These are phyloP conservation scores for Leucania comma DNA, from an alignment of 2,888 invertebrate genomes.

Conservation along the genomic window DNA sequence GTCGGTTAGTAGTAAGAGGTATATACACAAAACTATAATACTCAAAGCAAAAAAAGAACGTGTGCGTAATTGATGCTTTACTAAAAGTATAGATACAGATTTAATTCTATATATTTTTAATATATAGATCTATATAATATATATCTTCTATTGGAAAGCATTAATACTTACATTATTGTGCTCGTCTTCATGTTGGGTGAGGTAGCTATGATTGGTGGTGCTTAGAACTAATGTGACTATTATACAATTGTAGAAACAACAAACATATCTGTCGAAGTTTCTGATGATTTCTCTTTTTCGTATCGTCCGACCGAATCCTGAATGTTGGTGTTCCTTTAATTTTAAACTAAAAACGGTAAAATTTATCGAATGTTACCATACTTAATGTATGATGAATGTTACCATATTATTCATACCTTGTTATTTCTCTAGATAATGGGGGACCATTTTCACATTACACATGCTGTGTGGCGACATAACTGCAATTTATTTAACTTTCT, in stretches of 20 bases:
- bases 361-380: not conserved
- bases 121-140: too few relatives aligned
- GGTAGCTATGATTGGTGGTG: constrained; percentile 10
- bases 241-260: constrained; percentile 11
- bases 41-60: not conserved
- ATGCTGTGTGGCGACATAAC: not conserved
- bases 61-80: not conserved
- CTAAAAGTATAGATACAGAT: not conserved
- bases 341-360: not conserved
- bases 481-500: too few relatives aligned
- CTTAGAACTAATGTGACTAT: constrained; percentile 9
- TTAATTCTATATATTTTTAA: too few relatives aligned
- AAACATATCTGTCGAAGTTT: constrained; percentile 11
- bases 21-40: not conserved
- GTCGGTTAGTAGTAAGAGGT: not conserved
- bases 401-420: not conserved
- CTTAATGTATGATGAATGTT: too few relatives aligned
- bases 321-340: not conserved
- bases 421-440: too few relatives aligned
- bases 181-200: not conserved
- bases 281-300: not conserved
- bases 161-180: constrained; percentile 32
- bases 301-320: constrained; percentile 22
- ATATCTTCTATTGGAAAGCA: not conserved
- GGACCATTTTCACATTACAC: not conserved